These are phyloP conservation scores for Epicampocera succincta DNA, from an alignment of 2,888 invertebrate species.

Conservation along the genomic window DNA sequence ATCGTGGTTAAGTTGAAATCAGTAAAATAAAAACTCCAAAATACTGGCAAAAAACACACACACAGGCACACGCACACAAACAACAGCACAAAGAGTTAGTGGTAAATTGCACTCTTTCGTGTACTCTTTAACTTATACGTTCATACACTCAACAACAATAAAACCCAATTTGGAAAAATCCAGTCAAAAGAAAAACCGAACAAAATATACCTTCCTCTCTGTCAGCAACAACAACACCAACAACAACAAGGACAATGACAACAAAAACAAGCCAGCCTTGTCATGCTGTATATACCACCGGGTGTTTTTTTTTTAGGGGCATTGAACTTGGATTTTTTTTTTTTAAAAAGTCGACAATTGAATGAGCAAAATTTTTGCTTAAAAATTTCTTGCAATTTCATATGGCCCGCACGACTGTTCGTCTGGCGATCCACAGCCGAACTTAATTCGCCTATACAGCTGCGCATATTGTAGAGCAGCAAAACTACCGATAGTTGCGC, in stretches of 20 bases:
- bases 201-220: conserved; percentile 23
- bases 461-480: no score
- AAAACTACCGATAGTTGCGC: no score
- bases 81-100: conserved; percentile 55
- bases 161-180: conserved; percentile 59
- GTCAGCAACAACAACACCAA: conserved; percentile 17
- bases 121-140: conserved; percentile 25
- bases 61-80: neutral
- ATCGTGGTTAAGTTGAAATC: conserved; percentile 57
- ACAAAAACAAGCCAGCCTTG: conserved; percentile 30
- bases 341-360: no score
- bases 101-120: conserved; percentile 32
- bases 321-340: no score
- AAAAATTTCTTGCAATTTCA: no score
- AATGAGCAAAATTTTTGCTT: no score
- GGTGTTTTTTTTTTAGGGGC: no score
- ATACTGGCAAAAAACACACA: neutral
- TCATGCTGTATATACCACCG: conserved; percentile 4
- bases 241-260: conserved; percentile 3
- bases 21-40: conserved; percentile 13
- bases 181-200: conserved; percentile 7
- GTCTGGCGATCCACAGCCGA: no score
- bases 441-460: no score
- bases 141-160: conserved; percentile 45
- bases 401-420: no score